A percentile compares a stretch with the other conserved stretches of the same genome.
phyloP scores from a whole-genome alignment of 2,113 vertebrate species.

The Connochaetes taurinus region DNA sequence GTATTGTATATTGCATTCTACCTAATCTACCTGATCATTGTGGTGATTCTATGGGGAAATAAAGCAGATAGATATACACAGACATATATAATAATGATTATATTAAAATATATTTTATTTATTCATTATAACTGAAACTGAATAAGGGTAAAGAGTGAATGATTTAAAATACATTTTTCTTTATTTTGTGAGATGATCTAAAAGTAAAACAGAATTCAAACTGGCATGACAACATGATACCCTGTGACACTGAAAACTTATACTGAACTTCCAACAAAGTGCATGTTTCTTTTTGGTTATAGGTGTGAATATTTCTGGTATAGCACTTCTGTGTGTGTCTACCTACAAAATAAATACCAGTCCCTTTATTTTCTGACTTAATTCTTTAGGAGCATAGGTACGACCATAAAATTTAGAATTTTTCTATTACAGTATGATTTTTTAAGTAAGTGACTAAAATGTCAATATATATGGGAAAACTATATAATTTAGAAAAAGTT shows the following conservation, averaged over 20 bases:
- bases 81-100: background rate
- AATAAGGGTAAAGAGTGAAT: background rate
- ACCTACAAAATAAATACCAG: background rate
- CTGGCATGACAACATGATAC: background rate
- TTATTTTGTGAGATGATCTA: background rate
- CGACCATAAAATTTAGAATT: background rate
- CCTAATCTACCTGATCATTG: background rate
- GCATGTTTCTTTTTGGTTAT: background rate
- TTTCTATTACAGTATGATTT: background rate
- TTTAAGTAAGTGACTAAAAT: background rate
- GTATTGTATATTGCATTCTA: background rate
- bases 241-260: background rate
- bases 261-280: background rate
- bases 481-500: background rate
- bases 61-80: background rate
- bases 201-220: background rate
- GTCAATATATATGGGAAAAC: background rate
- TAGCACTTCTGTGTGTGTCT: background rate
- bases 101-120: background rate
- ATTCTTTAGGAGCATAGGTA: background rate
- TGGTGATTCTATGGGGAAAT: background rate
- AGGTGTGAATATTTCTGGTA: background rate
- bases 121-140: background rate
- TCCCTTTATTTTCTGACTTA: background rate
- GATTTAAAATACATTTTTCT: background rate